phyloP scores from a whole-genome alignment of 2,888 invertebrate species.

The Apodemia duryi region DNA sequence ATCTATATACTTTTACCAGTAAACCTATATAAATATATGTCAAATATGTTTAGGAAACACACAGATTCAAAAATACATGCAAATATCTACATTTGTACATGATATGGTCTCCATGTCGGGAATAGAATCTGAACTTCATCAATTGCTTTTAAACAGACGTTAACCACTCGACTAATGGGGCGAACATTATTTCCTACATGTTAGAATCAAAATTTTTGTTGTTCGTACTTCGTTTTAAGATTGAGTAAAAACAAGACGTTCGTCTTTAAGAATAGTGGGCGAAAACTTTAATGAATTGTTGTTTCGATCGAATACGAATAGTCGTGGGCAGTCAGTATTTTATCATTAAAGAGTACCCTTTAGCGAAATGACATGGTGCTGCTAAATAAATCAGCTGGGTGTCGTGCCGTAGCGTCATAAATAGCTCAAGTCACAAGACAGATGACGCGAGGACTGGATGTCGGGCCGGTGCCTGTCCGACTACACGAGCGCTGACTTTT shows the following conservation, averaged over 20 bases:
- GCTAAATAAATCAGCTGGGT: slow-evolving; percentile 52
- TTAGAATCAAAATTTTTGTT: background rate
- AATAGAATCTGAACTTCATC: too few species aligned
- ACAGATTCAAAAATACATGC: too few species aligned
- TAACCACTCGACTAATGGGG: too few species aligned
- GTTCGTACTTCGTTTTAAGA: background rate
- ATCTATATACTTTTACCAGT: too few species aligned
- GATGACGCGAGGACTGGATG: slow-evolving; percentile 48
- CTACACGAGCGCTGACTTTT: slow-evolving; percentile 27
- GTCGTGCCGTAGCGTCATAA: slow-evolving; percentile 40
- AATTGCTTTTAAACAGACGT: too few species aligned
- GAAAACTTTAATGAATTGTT: background rate
- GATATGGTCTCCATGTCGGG: too few species aligned
- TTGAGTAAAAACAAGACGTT: background rate
- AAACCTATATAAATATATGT: too few species aligned
- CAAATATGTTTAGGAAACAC: too few species aligned
- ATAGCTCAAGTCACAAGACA: slow-evolving; percentile 70
- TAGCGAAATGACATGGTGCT: slow-evolving; percentile 27
- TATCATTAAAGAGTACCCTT: slow-evolving; percentile 14
- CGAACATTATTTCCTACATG: too few species aligned
- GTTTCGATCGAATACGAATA: background rate
- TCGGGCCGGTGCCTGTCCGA: slow-evolving; percentile 28
- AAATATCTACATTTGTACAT: too few species aligned
- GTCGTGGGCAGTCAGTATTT: slow-evolving; percentile 2
- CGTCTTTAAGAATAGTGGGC: background rate